A percentile compares a stretch with the other conserved stretches of the same genome.
Evolutionary conservation across 2,797 vertebrate genomes (phyloP).

Genomic region (Cynopterus sphinx): DNA sequence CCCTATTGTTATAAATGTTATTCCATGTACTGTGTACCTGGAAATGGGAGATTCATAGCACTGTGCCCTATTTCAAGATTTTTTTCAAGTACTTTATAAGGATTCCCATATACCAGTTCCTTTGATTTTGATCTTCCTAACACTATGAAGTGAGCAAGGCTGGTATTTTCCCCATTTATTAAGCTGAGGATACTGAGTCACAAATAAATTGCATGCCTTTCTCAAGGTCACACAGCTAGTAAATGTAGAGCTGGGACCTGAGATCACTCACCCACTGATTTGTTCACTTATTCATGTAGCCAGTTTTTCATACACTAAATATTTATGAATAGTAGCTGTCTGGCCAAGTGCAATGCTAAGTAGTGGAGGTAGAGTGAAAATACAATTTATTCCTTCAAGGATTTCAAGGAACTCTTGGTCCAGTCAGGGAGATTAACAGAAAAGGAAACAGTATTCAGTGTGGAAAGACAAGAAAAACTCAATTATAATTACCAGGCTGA

Average conservation of each 20-base stretch:
- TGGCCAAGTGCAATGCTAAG: not conserved
- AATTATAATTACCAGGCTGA: not conserved
- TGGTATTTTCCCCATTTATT: not conserved
- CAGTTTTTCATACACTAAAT: not conserved
- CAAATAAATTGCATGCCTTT: not conserved
- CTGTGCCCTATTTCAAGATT: not conserved
- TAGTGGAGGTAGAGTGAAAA: not conserved
- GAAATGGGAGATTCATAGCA: not conserved
- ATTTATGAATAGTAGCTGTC: not conserved
- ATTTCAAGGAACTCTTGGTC: not conserved
- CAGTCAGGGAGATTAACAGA: not conserved
- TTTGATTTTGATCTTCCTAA: slow-evolving; percentile 32
- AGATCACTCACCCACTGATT: not conserved
- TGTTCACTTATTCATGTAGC: not conserved
- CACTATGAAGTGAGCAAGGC: not conserved
- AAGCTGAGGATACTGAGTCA: not conserved
- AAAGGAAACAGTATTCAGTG: not conserved
- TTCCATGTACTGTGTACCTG: not conserved
- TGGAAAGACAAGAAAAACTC: not conserved
- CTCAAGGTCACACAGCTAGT: not conserved
- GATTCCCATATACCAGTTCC: not conserved
- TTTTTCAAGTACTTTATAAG: not conserved
- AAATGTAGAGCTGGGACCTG: not conserved
- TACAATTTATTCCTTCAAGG: not conserved
- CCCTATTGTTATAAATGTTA: not conserved